Evolutionary conservation across 1,140 invertebrate genomes (phyloP).

Genomic region (Tetramorium simillimum): DNA sequence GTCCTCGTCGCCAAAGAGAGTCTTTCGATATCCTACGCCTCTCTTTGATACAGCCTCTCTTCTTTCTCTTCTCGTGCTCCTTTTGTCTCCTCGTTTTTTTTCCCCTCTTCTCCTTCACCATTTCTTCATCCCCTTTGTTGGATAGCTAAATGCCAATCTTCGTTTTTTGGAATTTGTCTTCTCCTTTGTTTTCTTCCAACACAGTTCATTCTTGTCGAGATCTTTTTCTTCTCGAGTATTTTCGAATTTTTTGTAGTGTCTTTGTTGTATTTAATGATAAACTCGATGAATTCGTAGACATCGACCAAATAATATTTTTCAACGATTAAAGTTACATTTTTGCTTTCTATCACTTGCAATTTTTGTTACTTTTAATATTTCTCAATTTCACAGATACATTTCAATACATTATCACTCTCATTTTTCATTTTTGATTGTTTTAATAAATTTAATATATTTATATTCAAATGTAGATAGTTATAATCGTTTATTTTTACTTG

Average conservation of each 20-base stretch:
- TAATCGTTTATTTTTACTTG: not conserved
- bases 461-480: not conserved
- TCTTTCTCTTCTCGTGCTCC: conserved; percentile 17
- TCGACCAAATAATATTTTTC: conserved; percentile 5
- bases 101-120: conserved; percentile 19
- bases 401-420: not conserved
- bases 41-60: conserved; percentile 37
- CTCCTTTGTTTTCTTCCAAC: not conserved
- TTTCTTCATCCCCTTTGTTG: conserved; percentile 47
- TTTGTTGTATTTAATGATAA: not conserved
- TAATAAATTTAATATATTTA: conserved; percentile 5
- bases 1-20: conserved; percentile 49
- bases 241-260: not conserved
- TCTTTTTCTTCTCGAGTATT: conserved; percentile 1
- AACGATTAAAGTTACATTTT: not conserved
- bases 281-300: no score
- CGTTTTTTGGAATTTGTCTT: not conserved
- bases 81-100: conserved; percentile 50
- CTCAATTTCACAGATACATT: not conserved
- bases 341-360: not conserved
- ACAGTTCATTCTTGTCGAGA: not conserved
- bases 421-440: not conserved
- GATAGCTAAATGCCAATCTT: conserved; percentile 33
- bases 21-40: conserved; percentile 51
- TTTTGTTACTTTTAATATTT: conserved; percentile 1